Percentiles rank a stretch among this genome's conserved stretches.
Evolutionary conservation across 2,113 vertebrate genomes (phyloP).

Genomic region (Aplodontia rufa): DNA sequence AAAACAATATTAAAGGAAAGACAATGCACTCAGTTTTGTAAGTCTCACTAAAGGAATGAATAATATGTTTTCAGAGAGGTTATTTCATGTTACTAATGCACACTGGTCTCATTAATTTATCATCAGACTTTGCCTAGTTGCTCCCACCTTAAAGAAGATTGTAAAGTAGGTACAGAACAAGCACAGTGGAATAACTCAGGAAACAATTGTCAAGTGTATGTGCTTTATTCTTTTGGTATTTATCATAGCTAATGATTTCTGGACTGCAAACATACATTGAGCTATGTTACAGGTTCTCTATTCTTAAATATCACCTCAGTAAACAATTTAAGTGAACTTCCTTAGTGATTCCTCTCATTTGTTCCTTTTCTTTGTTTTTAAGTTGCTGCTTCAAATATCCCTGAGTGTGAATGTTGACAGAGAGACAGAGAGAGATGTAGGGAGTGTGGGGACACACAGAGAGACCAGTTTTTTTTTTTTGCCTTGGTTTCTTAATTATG

Average conservation of each 20-base stretch:
- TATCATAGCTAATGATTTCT: not conserved
- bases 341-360: not conserved
- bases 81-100: not conserved
- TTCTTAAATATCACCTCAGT: not conserved
- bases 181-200: not conserved
- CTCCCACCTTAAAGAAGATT: not conserved
- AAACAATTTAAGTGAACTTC: not conserved
- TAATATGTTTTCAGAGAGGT: not conserved
- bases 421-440: not conserved
- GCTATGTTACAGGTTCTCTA: not conserved
- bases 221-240: not conserved
- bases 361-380: not conserved
- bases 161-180: not conserved
- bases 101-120: not conserved
- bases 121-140: not conserved
- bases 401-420: not conserved
- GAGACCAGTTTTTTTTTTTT: conserved; percentile 45
- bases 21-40: not conserved
- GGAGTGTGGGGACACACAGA: not conserved
- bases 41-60: not conserved
- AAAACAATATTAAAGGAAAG: not conserved
- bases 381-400: not conserved
- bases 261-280: not conserved
- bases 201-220: not conserved
- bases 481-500: conserved; percentile 48